A percentile compares a stretch with the other conserved stretches of the same genome.
phyloP scores from a whole-genome alignment of 2,797 vertebrate species.

The Zonotrichia albicollis region DNA sequence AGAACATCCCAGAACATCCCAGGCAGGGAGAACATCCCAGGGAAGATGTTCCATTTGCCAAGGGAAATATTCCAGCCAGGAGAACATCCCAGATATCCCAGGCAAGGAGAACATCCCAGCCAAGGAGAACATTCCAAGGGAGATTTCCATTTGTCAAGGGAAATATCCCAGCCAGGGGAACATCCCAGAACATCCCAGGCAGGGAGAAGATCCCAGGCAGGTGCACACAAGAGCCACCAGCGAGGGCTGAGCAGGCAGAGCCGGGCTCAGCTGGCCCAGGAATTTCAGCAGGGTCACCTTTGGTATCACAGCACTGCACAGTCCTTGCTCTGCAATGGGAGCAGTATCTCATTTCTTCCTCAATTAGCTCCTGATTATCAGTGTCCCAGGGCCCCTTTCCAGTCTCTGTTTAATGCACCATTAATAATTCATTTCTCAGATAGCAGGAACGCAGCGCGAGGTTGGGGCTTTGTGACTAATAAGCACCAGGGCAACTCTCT shows the following conservation, averaged over 20 bases:
- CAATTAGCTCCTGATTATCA: conserved; percentile 76
- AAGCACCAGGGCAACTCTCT: conserved; percentile 28
- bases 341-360: conserved; percentile 71
- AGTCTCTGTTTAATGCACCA: conserved; percentile 70
- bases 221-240: not conserved
- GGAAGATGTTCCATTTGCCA: too few relatives aligned
- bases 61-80: not conserved
- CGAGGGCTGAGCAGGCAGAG: not conserved
- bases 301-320: not conserved
- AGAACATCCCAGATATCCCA: not conserved
- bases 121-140: not conserved
- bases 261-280: fast-evolving
- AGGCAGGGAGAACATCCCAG: not conserved
- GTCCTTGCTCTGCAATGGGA: not conserved
- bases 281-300: conserved; percentile 63
- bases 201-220: not conserved
- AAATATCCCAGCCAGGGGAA: not conserved
- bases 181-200: not conserved
- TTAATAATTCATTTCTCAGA: conserved; percentile 75
- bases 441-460: conserved; percentile 44
- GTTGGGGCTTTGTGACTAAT: conserved; percentile 55
- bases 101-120: not conserved
- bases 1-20: too few relatives aligned
- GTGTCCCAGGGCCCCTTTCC: conserved; percentile 67
- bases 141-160: not conserved